Evolutionary conservation across 2,888 invertebrate species (phyloP), one percentile per base, ranked within the genome.

Genomic region (Campoplex nolae): DNA sequence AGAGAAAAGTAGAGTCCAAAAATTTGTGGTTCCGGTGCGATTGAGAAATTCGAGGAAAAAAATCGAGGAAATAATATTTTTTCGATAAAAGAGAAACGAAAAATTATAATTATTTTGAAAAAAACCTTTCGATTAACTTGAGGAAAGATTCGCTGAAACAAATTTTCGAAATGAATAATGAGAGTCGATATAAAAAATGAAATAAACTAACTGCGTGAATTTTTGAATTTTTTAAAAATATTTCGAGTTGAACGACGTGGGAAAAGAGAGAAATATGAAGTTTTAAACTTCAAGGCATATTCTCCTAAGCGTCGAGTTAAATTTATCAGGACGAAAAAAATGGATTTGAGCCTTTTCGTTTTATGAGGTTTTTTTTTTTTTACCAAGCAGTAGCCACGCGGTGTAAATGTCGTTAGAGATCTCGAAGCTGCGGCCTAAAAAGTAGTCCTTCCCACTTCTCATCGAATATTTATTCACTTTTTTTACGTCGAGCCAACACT

Each of bases 401-500:
- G 74, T 54, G 35, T 58, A 73, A 83, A 80, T 71, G 79, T 85
- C 71, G 82, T 58, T 79, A 71, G 74, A 85, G 56, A 77, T 80
- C 73, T 45, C 32, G 71, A 58, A 62, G 76, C 23, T 54, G 70
- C 80, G 68, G 68, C 86, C 80, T 81, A 81, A 84, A 78, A 89
- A 86, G 84, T 78, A 62, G 84, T 76, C 86, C 86, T 87, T 88
- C 83, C 84, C 88, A 83, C 83, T 70, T 78, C 85, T 83, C 83
- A 78, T 78, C 81, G 80, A 83, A 80, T 80, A 65, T 54, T 35
- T 81, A 67, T 81, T 88, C 88, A 89, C 89, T 89, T 89, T 90
- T 88, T 91, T 89, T 91, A 28, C 45, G 54, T 71, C 89, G 86
- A 90, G 81, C 80, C 89, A 76, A 80, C 88, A 89, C 88, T 89